Percentiles rank a stretch among this genome's conserved stretches.
phyloP scores from a whole-genome alignment of 2,888 invertebrate genomes.

The Baccha elongata region DNA sequence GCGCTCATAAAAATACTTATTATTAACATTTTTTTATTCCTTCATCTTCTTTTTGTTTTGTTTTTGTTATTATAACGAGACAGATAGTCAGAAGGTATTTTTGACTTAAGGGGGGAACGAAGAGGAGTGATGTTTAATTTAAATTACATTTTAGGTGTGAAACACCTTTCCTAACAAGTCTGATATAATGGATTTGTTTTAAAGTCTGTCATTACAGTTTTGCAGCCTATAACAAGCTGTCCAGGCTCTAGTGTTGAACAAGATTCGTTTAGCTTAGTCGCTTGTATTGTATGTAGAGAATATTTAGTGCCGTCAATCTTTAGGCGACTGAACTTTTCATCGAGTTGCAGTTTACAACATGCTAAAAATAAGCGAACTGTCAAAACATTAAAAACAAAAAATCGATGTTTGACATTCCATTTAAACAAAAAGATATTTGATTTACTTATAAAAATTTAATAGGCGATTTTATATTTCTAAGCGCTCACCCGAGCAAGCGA shows the following conservation, averaged over 20 bases:
- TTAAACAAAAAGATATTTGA: too few species aligned
- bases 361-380: too few species aligned
- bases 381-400: too few species aligned
- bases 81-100: conserved; percentile 34
- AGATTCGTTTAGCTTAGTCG: conserved; percentile 45
- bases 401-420: too few species aligned
- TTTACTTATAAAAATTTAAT: too few species aligned
- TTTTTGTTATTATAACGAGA: neutral
- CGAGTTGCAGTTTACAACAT: too few species aligned
- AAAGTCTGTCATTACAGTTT: neutral
- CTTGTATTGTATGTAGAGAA: too few species aligned
- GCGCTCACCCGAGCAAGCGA: too few species aligned
- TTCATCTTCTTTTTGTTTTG: conserved; percentile 17
- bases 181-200: neutral
- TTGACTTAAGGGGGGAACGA: neutral
- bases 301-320: too few species aligned
- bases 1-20: conserved; percentile 55
- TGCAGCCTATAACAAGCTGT: conserved; percentile 15
- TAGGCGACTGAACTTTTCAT: too few species aligned
- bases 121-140: conserved; percentile 46
- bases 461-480: too few species aligned
- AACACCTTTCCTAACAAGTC: conserved; percentile 43
- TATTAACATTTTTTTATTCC: conserved; percentile 29
- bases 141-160: conserved; percentile 57
- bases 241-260: conserved; percentile 12